Evolutionary conservation across 2,888 invertebrate species (phyloP), one percentile per base, ranked within the genome.

Genomic region (Laspeyria flexula): DNA sequence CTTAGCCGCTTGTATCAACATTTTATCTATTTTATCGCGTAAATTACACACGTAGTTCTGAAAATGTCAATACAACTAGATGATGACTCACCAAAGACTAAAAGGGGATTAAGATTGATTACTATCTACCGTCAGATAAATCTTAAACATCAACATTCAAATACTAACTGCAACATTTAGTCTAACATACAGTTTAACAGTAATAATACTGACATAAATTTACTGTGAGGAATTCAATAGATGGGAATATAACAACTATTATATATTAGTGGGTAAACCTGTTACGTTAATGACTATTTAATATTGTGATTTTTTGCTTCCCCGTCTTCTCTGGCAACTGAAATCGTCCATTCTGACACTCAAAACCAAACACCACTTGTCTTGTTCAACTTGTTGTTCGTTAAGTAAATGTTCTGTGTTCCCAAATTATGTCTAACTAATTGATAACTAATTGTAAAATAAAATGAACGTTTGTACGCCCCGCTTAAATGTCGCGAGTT

Each of bases 261-360:
- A 69, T 66, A 70, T 65, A 51, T 55, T 65, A 74, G 46, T 71
- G 71, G 78, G 69, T 79, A 81, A 77, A 72, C 77, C 62, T 76
- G 70, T 67, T 75, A 73, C 71, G 71, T 75, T 75, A 72, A 59
- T 71, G 71, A 66, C 73, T 80, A 75, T 68, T 37, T 44, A 60
- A 41, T 59, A 49, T 67, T 71, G 69, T 47, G 70, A 50, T 73
- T 77, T n/a, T 83, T 79, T 87, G 90, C 90, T 90, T 90, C 90
- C 91, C 86, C 90, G 90, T 90, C 89, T 77, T 61, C 33, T 71
- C 84, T 77, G 79, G 82, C 87, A 83, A 85, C 83, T 82, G 74
- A 82, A 80, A 87, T 85, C 84, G 90, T 91, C 90, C 84, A 79
- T 88, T 69, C 81, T 80, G 69, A 76, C 91, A 90, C 84, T 83